A percentile compares a stretch with the other conserved stretches of the same genome.
These are phyloP conservation scores for Podargus strigoides DNA, from an alignment of 2,797 vertebrate genomes.

Conservation along the genomic window DNA sequence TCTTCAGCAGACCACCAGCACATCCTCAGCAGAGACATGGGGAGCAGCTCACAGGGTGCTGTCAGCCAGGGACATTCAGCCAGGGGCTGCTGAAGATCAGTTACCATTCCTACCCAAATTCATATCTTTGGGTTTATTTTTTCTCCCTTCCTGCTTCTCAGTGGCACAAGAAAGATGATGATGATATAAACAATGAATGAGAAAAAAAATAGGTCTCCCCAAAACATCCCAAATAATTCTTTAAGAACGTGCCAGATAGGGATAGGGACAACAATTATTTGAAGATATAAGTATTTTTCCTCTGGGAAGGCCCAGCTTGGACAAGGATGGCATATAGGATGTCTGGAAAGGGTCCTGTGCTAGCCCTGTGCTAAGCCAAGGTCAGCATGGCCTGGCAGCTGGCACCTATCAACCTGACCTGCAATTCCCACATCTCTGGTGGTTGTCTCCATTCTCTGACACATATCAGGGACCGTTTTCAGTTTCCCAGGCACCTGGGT, in stretches of 20 bases:
- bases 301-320: background rate
- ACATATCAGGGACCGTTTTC: background rate
- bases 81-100: background rate
- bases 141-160: background rate
- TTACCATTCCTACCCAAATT: background rate
- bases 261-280: background rate
- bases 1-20: background rate
- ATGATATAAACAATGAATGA: background rate
- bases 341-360: background rate
- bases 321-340: background rate
- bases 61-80: background rate
- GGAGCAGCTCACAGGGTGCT: background rate
- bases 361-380: background rate
- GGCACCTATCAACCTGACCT: background rate
- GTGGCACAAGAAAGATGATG: background rate
- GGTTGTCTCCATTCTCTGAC: background rate
- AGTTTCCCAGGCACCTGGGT: background rate
- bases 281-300: background rate
- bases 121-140: background rate
- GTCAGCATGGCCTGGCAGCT: background rate
- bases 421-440: background rate
- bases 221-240: background rate
- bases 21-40: accelerated
- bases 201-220: background rate
- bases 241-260: background rate